Evolutionary conservation across 35 echinoderm and acorn worm genomes (phyloP).

Genomic region (Apostichopus japonicus): DNA sequence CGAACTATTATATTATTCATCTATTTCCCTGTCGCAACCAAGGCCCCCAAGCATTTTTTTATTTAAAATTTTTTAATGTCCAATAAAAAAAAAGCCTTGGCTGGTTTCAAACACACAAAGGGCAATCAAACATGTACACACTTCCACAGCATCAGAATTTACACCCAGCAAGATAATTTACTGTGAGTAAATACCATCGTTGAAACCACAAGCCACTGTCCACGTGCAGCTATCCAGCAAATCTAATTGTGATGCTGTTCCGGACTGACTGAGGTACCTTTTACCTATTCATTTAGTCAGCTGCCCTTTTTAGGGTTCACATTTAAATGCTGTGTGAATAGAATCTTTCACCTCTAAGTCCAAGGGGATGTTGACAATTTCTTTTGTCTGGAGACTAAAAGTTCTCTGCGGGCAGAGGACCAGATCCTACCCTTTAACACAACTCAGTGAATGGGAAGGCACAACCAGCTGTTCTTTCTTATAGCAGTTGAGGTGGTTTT

Average conservation of each 20-base stretch:
- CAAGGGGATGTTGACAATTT: conserved; percentile 38
- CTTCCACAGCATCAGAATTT: conserved; percentile 27
- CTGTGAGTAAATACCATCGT: not conserved
- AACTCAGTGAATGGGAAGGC: not conserved
- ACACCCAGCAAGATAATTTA: not conserved
- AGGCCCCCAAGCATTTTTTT: not conserved
- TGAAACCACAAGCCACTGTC: conserved; percentile 45
- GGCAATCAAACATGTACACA: not conserved
- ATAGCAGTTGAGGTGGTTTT: not conserved
- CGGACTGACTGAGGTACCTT: not conserved
- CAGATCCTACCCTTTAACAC: not conserved
- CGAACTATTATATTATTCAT: no score
- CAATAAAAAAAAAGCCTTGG: not conserved
- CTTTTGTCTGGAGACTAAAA: conserved; percentile 28
- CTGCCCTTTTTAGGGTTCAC: conserved; percentile 2
- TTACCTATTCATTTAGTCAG: conserved; percentile 41
- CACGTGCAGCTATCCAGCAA: conserved; percentile 29
- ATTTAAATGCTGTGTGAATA: conserved; percentile 6
- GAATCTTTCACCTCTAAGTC: conserved; percentile 14
- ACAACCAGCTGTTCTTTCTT: conserved; percentile 18
- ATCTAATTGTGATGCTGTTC: conserved; percentile 24
- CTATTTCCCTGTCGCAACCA: not conserved
- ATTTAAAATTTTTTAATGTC: not conserved
- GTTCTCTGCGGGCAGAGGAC: not conserved
- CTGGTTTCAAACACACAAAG: conserved; percentile 16